phyloP scores from a whole-genome alignment of 2,113 vertebrate species.

The Albula glossodonta region DNA sequence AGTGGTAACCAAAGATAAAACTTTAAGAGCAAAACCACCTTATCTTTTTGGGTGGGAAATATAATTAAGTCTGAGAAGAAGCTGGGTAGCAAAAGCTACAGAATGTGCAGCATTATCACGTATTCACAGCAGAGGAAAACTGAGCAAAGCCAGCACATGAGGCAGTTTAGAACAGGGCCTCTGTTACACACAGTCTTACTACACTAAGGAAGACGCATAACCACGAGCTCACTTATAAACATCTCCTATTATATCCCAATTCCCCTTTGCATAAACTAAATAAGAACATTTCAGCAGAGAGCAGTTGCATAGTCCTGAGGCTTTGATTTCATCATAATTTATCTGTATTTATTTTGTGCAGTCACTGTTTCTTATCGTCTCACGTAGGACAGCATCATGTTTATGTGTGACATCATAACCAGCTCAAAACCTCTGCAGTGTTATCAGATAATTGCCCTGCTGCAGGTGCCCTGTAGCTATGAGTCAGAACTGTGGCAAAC shows the following conservation, averaged over 20 bases:
- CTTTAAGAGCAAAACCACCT: slow-evolving; percentile 4
- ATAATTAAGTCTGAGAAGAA: background rate
- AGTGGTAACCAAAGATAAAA: background rate
- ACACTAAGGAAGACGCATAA: background rate
- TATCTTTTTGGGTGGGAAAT: background rate
- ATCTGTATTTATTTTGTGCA: background rate
- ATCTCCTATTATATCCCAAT: background rate
- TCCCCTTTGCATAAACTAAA: background rate
- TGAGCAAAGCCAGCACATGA: background rate
- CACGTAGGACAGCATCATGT: background rate
- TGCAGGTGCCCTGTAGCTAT: background rate
- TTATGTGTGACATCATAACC: background rate
- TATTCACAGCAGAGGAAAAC: background rate
- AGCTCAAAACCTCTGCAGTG: background rate
- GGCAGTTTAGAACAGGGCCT: background rate
- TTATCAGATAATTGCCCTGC: background rate
- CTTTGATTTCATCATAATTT: background rate
- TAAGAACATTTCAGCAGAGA: background rate
- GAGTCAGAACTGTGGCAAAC: background rate
- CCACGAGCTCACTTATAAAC: background rate
- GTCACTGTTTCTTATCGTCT: too few relatives aligned
- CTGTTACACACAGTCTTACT: background rate
- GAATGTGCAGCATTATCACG: background rate
- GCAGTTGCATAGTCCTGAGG: background rate
- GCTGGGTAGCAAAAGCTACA: background rate